These are phyloP conservation scores for Arrhamphus sclerolepis DNA, from an alignment of 2,797 vertebrate genomes.

Conservation along the genomic window DNA sequence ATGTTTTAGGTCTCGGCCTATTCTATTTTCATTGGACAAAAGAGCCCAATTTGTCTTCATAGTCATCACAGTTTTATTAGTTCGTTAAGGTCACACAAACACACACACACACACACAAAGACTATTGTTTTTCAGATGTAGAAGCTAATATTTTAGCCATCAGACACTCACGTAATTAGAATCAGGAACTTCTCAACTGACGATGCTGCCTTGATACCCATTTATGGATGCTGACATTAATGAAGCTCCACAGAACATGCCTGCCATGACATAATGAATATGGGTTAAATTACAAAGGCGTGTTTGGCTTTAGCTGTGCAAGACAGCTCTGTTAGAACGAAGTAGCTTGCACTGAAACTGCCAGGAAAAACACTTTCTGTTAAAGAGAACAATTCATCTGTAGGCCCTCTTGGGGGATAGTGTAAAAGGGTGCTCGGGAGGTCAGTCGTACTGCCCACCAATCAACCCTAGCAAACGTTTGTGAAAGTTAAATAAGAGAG, in stretches of 20 bases:
- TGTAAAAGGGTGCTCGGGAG: constrained; percentile 55
- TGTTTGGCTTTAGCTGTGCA: constrained; percentile 16
- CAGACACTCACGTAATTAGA: constrained; percentile 51
- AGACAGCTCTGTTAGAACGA: constrained; percentile 47
- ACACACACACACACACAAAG: not conserved
- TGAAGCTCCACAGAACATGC: constrained; percentile 39
- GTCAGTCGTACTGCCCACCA: constrained; percentile 60
- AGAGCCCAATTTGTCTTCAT: constrained; percentile 63
- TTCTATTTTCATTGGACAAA: too few species aligned
- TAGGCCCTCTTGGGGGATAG: constrained; percentile 42
- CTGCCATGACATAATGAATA: constrained; percentile 54
- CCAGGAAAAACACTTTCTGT: constrained; percentile 75
- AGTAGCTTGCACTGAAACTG: constrained; percentile 34
- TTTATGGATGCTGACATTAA: constrained; percentile 52
- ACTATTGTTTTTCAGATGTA: too few species aligned
- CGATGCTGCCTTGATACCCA: constrained; percentile 45
- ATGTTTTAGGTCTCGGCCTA: too few species aligned
- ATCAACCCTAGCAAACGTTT: constrained; percentile 49
- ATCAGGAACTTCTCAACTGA: constrained; percentile 48
- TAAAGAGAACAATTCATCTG: constrained; percentile 68
- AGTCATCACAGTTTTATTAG: constrained; percentile 20
- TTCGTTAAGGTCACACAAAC: constrained; percentile 37
- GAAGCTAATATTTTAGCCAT: constrained; percentile 33
- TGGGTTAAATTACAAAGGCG: constrained; percentile 46
- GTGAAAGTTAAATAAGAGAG: constrained; percentile 35